These are phyloP conservation scores for Platysternon megacephalum DNA, from an alignment of 2,113 vertebrate genomes.

Conservation along the genomic window DNA sequence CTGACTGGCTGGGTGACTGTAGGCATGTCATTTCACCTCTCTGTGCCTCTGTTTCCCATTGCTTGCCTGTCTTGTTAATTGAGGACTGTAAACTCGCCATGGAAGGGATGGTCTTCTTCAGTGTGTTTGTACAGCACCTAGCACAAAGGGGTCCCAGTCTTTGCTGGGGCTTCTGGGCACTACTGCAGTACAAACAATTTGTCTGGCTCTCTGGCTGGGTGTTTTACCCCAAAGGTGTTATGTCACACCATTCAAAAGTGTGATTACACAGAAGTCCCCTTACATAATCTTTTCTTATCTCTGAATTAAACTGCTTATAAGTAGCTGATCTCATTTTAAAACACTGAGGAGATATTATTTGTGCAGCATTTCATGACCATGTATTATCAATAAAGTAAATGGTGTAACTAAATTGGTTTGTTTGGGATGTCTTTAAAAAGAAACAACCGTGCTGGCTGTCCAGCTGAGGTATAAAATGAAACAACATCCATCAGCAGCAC, in stretches of 20 bases:
- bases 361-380: background rate
- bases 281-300: background rate
- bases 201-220: background rate
- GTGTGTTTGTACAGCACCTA: background rate
- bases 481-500: conserved; percentile 50
- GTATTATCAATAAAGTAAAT: background rate
- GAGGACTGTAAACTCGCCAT: background rate
- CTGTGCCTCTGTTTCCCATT: background rate
- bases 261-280: background rate
- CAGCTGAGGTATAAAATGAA: conserved; percentile 56
- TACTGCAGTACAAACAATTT: background rate
- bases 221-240: background rate
- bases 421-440: background rate
- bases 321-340: conserved; percentile 5
- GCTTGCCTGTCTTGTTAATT: rapidly evolving
- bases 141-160: rapidly evolving
- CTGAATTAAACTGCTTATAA: background rate
- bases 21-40: background rate
- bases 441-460: conserved; percentile 13
- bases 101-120: rapidly evolving
- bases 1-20: background rate
- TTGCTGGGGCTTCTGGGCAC: background rate
- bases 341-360: background rate
- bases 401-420: background rate
- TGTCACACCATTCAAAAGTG: conserved; percentile 18